Evolutionary conservation across 2,113 vertebrate species (phyloP), one percentile per base, ranked within the genome.

Genomic region (Pristiophorus japonicus): DNA sequence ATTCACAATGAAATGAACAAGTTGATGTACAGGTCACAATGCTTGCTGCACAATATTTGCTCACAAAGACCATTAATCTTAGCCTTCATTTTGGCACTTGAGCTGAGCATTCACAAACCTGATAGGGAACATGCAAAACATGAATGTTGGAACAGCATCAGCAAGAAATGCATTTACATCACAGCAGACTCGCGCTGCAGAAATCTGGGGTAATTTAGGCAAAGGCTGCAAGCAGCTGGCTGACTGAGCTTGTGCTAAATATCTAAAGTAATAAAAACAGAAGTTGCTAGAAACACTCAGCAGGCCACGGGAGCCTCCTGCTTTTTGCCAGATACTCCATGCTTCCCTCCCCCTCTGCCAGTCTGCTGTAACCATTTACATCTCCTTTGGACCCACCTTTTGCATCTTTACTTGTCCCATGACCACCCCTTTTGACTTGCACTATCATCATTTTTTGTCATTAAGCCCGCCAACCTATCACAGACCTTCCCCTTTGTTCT

Each of bases 31-130:
- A 59, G 51, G 87, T 34, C 30, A 8, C 3, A 10, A 90, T 59
- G 45, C 27, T 59, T 34, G 47, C 24, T 30, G 27, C 34, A 34
- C 27, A 30, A 59, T 90, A 59, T 51, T 90, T 51, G 30, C 30
- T 90, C 47, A 34, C 51, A 34, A 42, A 90, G 55, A 62, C 87
- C 87, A 90, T 90, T 51, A 90, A 90, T 90, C 87, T 90, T 62
- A 59, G 30, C 87, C 51, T 90, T 90, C 87, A 90, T 90, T 10
- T 90, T 51, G 47, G 51, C 85, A 81, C 16, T 81, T 81, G 75
- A 55, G 85, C 20, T 24, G 27, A 34, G 24, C 55, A 59, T 90
- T 90, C 87, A 90, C 55, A 90, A 59, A 59, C 87, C 27, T 14
- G 59, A 4, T 22, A 18, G 38, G 78, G 38, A 45, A 81, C 38